phyloP scores from a whole-genome alignment of 2,888 invertebrate genomes.

The Ormyrus pomaceus region DNA sequence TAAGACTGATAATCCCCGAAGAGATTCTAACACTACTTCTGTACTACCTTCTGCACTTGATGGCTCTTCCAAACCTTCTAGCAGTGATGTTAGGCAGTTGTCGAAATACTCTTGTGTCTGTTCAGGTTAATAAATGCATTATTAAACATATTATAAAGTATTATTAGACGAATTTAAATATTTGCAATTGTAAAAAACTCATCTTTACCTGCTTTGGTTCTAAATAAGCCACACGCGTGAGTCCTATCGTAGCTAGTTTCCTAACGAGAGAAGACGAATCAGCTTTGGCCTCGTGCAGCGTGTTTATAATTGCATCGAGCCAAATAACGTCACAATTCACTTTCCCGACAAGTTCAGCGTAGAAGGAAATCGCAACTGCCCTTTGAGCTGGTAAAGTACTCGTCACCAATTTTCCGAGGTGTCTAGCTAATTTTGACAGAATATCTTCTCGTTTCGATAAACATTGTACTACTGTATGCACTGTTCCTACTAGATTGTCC shows the following conservation, averaged over 20 bases:
- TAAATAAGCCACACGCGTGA: constrained; percentile 67
- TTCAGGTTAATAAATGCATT: too few relatives aligned
- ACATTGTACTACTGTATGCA: constrained; percentile 65
- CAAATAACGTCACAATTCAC: constrained; percentile 66
- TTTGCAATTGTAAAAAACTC: background rate
- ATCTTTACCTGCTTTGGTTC: constrained; percentile 63
- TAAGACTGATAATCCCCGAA: constrained; percentile 67
- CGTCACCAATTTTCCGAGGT: constrained; percentile 65
- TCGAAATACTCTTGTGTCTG: constrained; percentile 70
- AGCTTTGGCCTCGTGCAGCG: constrained; percentile 67
- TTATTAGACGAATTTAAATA: background rate
- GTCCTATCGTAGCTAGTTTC: constrained; percentile 68
- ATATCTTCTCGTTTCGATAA: constrained; percentile 59
- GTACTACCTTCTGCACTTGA: constrained; percentile 65
- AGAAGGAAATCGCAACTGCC: constrained; percentile 67
- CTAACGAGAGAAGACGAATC: constrained; percentile 70
- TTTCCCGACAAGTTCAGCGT: constrained; percentile 67
- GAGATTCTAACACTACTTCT: constrained; percentile 69
- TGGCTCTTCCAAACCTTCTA: constrained; percentile 70
- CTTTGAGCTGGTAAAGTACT: constrained; percentile 67
- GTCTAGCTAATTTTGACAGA: constrained; percentile 62
- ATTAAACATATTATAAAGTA: background rate
- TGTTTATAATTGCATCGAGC: constrained; percentile 70
- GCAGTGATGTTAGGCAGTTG: constrained; percentile 66
- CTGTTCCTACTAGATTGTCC: constrained; percentile 64